phyloP scores from a whole-genome alignment of 2,888 invertebrate genomes.

The Scaeva pyrastri region DNA sequence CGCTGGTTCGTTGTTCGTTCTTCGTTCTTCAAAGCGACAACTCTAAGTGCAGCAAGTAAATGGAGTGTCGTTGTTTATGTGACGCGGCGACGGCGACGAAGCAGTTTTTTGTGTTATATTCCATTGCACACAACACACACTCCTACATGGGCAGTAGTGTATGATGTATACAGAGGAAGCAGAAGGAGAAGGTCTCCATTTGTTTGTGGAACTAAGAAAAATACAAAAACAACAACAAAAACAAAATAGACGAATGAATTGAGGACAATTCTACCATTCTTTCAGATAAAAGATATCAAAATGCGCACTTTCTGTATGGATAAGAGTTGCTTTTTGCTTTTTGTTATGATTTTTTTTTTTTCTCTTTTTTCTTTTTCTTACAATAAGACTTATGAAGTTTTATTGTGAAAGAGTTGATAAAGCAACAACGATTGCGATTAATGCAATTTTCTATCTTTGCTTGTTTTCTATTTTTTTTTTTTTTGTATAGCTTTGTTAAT shows the following conservation, averaged over 20 bases:
- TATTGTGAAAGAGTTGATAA: neutral
- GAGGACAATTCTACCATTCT: constrained; percentile 66
- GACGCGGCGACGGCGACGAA: constrained; percentile 5
- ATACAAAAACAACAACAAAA: no score
- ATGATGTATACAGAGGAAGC: constrained; percentile 15
- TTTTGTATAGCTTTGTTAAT: neutral
- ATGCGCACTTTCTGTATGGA: constrained; percentile 68
- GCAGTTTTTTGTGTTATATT: constrained; percentile 37
- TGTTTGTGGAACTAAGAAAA: neutral
- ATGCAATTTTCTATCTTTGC: neutral
- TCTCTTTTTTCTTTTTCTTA: no score
- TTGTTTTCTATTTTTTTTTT: neutral
- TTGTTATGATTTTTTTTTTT: neutral
- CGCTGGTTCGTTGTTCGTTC: neutral
- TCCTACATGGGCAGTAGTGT: neutral
- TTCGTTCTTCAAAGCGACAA: constrained; percentile 39
- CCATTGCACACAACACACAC: constrained; percentile 40
- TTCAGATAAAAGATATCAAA: constrained; percentile 69
- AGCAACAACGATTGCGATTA: neutral
- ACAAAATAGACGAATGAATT: constrained; percentile 50
- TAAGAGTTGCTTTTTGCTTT: constrained; percentile 44
- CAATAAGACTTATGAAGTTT: no score
- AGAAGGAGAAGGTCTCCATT: constrained; percentile 24
- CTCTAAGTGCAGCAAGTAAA: constrained; percentile 60
- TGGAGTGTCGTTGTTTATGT: constrained; percentile 57